Evolutionary conservation across 2,797 vertebrate genomes (phyloP), one percentile per base, ranked within the genome.

Genomic region (Microctenopoma stevenorrisi): DNA sequence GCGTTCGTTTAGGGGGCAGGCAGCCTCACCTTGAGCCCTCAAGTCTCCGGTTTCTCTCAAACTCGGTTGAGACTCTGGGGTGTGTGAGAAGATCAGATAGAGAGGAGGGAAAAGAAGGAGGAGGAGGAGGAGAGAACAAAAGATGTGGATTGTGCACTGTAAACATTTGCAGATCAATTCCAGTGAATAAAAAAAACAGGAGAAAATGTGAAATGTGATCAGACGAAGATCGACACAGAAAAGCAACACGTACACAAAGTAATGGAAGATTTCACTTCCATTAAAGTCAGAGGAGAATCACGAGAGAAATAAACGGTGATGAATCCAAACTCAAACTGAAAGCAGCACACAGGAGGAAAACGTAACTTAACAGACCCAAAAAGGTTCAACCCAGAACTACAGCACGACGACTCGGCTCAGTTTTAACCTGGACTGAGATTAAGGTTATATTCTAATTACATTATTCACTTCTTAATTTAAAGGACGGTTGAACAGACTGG

Each of bases 41-140:
- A 97, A 95, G 96, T 97, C 97, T 96, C 96, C 97, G 95, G 96
- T 96, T 98, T 97, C 97, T 96, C 93, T 99, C 98, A 97, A 97
- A 96, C 93, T 99, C 96, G 93, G 95, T 95, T 87, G 97, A 97
- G 94, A 98, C 97, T 98, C 96, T 97, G 91, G 89, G 71, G 70
- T 35, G 64, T 75, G 57, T 25, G 94, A 94, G 91, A 90, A 92
- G 92, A 92, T 91, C 93, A 79, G 91, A 94, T 89, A 91, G 80
- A 93, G 74, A 92, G 91, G 75, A 78, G 56, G 68, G 13, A 42
- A 79, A 83, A 91, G 90, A 91, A 80, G 37, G 37, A 22, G 22
- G 22, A 79, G 37, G 10, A 33, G 12, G 38, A 38, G 38, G 28
- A 33, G 58, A 37, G 54, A 71, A 93, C 73, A 69, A 67, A 64